Evolutionary conservation across 2,113 vertebrate genomes (phyloP).

Genomic region (Rhineura floridana): DNA sequence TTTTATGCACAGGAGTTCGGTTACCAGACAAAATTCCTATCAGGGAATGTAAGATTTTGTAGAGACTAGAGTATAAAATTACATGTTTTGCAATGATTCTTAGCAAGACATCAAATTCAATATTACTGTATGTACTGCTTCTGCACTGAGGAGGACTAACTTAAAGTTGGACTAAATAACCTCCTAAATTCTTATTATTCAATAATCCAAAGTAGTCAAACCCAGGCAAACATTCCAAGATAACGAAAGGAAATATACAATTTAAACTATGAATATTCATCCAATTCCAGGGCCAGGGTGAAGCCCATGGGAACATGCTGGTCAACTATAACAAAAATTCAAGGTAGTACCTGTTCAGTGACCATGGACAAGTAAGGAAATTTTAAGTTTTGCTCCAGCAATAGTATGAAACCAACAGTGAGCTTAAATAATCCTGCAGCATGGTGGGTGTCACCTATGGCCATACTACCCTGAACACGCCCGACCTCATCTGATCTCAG

Average conservation of each 20-base stretch:
- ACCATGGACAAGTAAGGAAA: not conserved
- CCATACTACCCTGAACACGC: no score
- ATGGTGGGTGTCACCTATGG: no score
- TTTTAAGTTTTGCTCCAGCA: not conserved
- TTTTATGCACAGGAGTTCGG: no score
- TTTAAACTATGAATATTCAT: not conserved
- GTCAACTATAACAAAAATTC: not conserved
- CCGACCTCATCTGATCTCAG: no score
- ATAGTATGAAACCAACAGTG: not conserved
- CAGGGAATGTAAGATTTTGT: not conserved
- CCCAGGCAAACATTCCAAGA: not conserved
- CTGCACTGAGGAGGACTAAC: no score
- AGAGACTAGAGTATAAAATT: not conserved
- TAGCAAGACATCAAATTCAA: not conserved
- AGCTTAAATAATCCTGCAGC: not conserved
- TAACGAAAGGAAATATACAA: not conserved
- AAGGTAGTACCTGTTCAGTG: no score
- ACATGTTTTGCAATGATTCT: not conserved
- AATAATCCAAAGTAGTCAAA: not conserved
- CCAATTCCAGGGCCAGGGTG: not conserved
- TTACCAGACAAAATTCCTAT: no score
- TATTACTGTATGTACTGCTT: not conserved
- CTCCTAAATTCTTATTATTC: no score
- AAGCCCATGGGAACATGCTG: not conserved
- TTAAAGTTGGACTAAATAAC: no score